phyloP scores from a whole-genome alignment of 2,113 vertebrate genomes.

The Rhinolophus ferrumequinum region DNA sequence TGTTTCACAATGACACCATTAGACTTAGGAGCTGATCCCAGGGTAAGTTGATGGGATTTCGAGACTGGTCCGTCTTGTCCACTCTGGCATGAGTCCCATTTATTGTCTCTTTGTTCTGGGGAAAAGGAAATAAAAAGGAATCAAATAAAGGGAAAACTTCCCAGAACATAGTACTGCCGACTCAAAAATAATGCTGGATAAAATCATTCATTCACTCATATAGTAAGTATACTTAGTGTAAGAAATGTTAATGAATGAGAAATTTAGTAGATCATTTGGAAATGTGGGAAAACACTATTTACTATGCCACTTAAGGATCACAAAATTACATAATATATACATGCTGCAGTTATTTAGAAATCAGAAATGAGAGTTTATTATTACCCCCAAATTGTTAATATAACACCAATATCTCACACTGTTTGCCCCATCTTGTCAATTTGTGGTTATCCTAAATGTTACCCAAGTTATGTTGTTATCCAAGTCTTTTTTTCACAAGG shows the following conservation, averaged over 20 bases:
- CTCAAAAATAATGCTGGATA: neutral
- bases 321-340: neutral
- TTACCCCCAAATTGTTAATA: neutral
- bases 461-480: neutral
- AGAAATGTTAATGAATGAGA: neutral
- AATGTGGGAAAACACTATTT: neutral
- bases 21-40: constrained; percentile 77
- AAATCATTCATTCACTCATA: constrained; percentile 1
- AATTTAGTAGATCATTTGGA: neutral
- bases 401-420: neutral
- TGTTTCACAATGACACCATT: constrained; percentile 63
- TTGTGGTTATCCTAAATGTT: constrained; percentile 39
- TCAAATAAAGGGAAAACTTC: constrained; percentile 3
- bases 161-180: neutral
- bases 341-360: neutral
- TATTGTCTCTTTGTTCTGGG: constrained; percentile 86
- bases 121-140: neutral
- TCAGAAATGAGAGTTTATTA: neutral
- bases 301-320: constrained; percentile 26
- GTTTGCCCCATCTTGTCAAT: neutral
- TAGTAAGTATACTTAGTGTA: neutral
- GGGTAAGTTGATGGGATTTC: constrained; percentile 69
- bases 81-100: constrained; percentile 83
- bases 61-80: constrained; percentile 82
- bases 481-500: neutral